Percentiles rank a stretch among this genome's conserved stretches.
These are phyloP conservation scores for Macrosteles quadrilineatus DNA, from an alignment of 1,140 invertebrate genomes.

Conservation along the genomic window DNA sequence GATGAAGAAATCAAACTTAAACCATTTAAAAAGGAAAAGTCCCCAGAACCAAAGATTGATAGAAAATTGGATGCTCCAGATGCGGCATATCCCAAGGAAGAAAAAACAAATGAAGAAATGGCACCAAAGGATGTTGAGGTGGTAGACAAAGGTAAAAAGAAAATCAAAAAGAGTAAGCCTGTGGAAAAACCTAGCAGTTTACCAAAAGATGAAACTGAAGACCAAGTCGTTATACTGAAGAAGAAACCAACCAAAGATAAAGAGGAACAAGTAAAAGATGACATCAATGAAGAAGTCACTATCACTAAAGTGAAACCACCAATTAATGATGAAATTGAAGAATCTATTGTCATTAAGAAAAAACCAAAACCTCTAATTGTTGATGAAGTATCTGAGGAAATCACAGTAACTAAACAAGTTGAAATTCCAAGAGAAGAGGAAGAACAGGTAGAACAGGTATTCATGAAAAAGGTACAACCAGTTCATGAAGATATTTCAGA, in stretches of 20 bases:
- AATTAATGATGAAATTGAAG: slow-evolving; percentile 40
- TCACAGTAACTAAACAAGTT: slow-evolving; percentile 51
- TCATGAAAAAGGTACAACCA: slow-evolving; percentile 41
- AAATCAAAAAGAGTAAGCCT: slow-evolving; percentile 33
- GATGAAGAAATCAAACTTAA: slow-evolving; percentile 35
- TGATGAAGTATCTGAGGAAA: slow-evolving; percentile 53
- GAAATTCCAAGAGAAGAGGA: slow-evolving; percentile 43
- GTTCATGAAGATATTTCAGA: slow-evolving; percentile 47
- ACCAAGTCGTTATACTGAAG: slow-evolving; percentile 41
- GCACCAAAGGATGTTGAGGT: slow-evolving; percentile 13
- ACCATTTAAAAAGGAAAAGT: slow-evolving; percentile 39
- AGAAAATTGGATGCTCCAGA: slow-evolving; percentile 31
- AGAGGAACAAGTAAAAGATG: slow-evolving; percentile 37
- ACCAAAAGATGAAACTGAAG: slow-evolving; percentile 38
- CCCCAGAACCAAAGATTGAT: slow-evolving; percentile 43
- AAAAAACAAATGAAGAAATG: slow-evolving; percentile 35
- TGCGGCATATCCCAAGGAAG: slow-evolving; percentile 10
- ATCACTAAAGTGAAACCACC: slow-evolving; percentile 40
- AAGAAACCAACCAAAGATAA: slow-evolving; percentile 38
- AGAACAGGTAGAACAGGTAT: slow-evolving; percentile 40
- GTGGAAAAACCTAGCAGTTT: too few species aligned
- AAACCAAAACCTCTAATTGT: slow-evolving; percentile 43
- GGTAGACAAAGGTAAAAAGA: slow-evolving; percentile 29
- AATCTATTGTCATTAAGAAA: slow-evolving; percentile 18
- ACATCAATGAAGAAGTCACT: slow-evolving; percentile 38